These are phyloP conservation scores for zebrafish (Danio rerio) DNA, from an alignment of 2,113 vertebrate species.

Conservation along the genomic window DNA sequence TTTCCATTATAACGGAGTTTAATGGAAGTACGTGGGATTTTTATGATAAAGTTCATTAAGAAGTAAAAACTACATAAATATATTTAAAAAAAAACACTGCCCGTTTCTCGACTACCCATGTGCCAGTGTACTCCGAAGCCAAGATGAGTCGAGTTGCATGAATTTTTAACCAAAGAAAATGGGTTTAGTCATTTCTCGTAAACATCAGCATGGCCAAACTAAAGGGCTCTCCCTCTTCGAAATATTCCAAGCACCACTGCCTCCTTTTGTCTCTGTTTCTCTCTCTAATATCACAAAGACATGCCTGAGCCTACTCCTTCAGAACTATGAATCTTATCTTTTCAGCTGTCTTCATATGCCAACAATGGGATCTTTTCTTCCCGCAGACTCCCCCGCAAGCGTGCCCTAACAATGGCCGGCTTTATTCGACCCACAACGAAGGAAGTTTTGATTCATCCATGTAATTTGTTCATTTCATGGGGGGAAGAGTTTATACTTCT, in stretches of 20 bases:
- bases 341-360: slow-evolving; percentile 58
- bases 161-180: slow-evolving; percentile 44
- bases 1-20: too few species aligned
- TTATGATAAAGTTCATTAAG: too few species aligned
- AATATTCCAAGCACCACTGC: slow-evolving; percentile 58
- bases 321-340: slow-evolving; percentile 65
- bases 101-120: background rate
- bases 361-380: slow-evolving; percentile 60
- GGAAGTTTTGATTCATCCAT: slow-evolving; percentile 42
- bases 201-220: slow-evolving; percentile 18
- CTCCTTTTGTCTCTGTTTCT: slow-evolving; percentile 51
- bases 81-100: too few species aligned
- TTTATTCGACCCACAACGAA: slow-evolving; percentile 53
- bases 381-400: slow-evolving; percentile 33
- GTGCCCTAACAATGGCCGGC: slow-evolving; percentile 57
- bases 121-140: background rate
- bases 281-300: slow-evolving; percentile 57
- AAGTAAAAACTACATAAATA: too few species aligned
- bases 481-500: slow-evolving; percentile 44
- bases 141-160: background rate
- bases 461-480: slow-evolving; percentile 51
- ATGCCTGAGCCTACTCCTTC: slow-evolving; percentile 58
- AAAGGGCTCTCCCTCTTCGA: slow-evolving; percentile 41
- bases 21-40: too few species aligned
- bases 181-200: slow-evolving; percentile 10